Base-by-base conservation (phyloP, 2,113 vertebrate species). In the Tonatia bakeri region DNA sequence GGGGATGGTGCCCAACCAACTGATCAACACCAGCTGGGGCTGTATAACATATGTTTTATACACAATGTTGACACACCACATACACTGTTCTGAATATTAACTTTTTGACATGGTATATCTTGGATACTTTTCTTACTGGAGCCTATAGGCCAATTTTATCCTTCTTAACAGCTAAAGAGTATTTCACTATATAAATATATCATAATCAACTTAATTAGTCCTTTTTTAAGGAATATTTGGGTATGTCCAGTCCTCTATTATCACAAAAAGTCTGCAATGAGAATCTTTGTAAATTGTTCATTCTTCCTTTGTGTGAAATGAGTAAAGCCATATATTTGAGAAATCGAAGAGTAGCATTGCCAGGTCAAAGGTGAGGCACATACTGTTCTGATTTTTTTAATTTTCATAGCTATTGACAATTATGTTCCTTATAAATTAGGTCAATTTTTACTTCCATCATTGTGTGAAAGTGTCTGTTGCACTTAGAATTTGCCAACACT, bases 351-450 rank as follows among this genome's bases (percentile, higher is more conserved):
- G 50, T 5, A 69, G 12, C 3, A 54, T 38, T 83, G 3, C 8
- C 19, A 87, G 15, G 15, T 50, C 28, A 87, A 93, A 84, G 19
- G 24, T 50, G 24, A 87, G 59, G 3, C 16, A 45, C 3, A 45
- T 40, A 54, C 92, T 82, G 56, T 59, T n/a, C n/a, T n/a, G n/a
- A n/a, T 64, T 31, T 31, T 64, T 64, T 61, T 1, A 64, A 33
- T 76, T 91, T 83, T 95, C n/a, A 84, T 84, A 87, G 17, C 72
- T 93, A 38, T 56, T 72, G 69, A 90, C 28, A 90, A 47, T 47
- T 69, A 22, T 64, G 26, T 19, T 76, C 26, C n/a, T 47, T 47
- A 70, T 61, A 76, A 94, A 81, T 85, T 40, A 22, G 17, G 24
- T 31, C 28, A 75, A 12, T 28, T 94, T 94, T 84, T 67, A 65